Evolutionary conservation across 2,797 vertebrate genomes (phyloP), one percentile per base, ranked within the genome.

Genomic region (Xenopus petersii): DNA sequence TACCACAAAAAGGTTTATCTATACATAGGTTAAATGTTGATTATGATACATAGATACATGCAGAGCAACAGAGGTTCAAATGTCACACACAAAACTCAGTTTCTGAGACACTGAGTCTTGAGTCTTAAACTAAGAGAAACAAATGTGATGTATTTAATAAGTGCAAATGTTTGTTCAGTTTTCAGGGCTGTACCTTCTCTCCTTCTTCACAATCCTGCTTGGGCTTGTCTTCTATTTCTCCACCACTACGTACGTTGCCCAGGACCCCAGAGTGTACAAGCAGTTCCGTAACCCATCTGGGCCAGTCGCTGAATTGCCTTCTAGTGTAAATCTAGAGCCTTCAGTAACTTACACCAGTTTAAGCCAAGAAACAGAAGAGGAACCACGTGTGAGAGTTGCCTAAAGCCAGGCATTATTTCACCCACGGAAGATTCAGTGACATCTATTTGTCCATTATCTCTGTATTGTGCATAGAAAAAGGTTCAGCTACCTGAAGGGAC

Each of bases 221-320:
- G 96, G 96, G 79, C 90, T 98, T 86, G 88, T 95, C 74, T 87
- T 97, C 64, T 98, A 97, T 88, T 91, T 91, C 63, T 96, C 95
- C 80, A 95, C 94, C 0, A 93, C 95, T 65, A 97, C 96, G 0
- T 98, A 96, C 2, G 89, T 94, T 70, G 95, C 93, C 81, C 96
- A 97, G 84, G 94, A 98, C 84, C 96, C 95, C 2, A 93, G 95
- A 0, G 95, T 98, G 77, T 98, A 98, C 89, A 98, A 97, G 91
- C 95, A 97, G 87, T 97, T 98, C 75, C 94, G 94, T 79, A 97
- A 98, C 66, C 88, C 93, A 21, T 90, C 92, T 0, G 93, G 93
- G 82, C 88, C 87, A 3, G 83, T 88, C 13, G 82, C 84, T 42
- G 93, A 95, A 84, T 90, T 88, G 30, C 89, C 92, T 47, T 82